Evolutionary conservation across 2,888 invertebrate genomes (phyloP), one percentile per base, ranked within the genome.

Genomic region (Coenonympha glycerion): DNA sequence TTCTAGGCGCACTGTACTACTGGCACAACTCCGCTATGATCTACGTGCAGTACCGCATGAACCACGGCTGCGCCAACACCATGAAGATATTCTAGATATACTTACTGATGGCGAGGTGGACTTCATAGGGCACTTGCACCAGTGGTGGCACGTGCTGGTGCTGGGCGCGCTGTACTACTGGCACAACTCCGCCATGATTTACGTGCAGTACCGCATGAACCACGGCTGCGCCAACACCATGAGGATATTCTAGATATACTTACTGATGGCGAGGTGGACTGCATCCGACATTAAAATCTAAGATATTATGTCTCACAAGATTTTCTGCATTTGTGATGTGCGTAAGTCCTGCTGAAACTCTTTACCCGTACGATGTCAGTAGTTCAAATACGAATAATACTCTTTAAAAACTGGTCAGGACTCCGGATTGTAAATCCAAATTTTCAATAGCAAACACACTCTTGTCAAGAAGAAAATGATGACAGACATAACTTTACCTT

Each of bases 121-220:
- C 83, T 96, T 92, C 74, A 87, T 97, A 36, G 98, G 98, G 0
- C 96, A 97, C 63, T 97, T 97, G 26, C 98, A 98, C 82, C 98
- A 98, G 70, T 95, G 96, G 93, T 98, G 98, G 98, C 98, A 98
- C 76, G 87, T 96, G 19, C 89, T 98, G 49, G 95, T 98, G 1
- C 91, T 98, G 4, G 88, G 91, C 0, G 96, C 97, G 0, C 91
- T 98, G 40, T 93, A 96, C 74, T 97, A 96, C 80, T 98, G 98
- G 98, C 97, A 98, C 77, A 94, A 94, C 73, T 81, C 95, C 3
- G 96, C 93, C 44, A 91, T 94, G 89, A 88, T 93, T 69, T 94
- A 93, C 71, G 92, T 94, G 6, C 92, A 93, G 73, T 94, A 93
- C 73, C 82, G 94, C 41, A 91, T 93, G 89, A 92, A 92, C 77